These are phyloP conservation scores for Phrynosoma blainvillii DNA, from an alignment of 2,113 vertebrate species.

Conservation along the genomic window DNA sequence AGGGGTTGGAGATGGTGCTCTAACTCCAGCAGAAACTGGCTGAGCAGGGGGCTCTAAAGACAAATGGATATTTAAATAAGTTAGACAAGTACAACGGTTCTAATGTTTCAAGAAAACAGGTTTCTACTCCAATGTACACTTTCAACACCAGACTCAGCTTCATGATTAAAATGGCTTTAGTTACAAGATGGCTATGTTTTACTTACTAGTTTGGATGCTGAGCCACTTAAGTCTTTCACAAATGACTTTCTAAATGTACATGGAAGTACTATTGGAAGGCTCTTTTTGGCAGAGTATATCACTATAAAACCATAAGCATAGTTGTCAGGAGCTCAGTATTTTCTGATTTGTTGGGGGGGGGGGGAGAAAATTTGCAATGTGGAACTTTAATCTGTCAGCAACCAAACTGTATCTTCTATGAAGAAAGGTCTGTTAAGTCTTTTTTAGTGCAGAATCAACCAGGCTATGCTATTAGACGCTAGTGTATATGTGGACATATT, in stretches of 20 bases:
- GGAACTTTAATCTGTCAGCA: neutral
- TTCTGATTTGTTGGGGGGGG: no score
- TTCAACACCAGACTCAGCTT: neutral
- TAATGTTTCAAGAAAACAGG: neutral
- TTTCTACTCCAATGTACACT: neutral
- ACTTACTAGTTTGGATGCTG: neutral
- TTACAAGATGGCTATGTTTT: neutral
- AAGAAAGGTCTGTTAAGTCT: neutral
- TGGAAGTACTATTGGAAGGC: neutral
- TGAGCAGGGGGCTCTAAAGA: conserved; percentile 87
- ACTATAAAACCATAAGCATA: neutral
- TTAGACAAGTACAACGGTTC: neutral
- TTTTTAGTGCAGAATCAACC: neutral
- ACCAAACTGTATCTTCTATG: neutral
- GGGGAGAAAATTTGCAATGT: no score
- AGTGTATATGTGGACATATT: neutral
- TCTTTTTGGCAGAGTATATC: neutral
- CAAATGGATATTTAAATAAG: neutral
- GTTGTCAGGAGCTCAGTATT: neutral
- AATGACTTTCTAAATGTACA: neutral
- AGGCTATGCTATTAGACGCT: neutral
- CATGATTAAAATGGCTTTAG: neutral
- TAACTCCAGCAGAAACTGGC: conserved; percentile 89
- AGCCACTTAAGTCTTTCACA: fast-evolving
- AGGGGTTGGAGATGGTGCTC: conserved; percentile 90